Percentiles rank a stretch among this genome's conserved stretches.
These are phyloP conservation scores for Sthenelais limicola DNA, from an alignment of 2,888 invertebrate genomes.

Conservation along the genomic window DNA sequence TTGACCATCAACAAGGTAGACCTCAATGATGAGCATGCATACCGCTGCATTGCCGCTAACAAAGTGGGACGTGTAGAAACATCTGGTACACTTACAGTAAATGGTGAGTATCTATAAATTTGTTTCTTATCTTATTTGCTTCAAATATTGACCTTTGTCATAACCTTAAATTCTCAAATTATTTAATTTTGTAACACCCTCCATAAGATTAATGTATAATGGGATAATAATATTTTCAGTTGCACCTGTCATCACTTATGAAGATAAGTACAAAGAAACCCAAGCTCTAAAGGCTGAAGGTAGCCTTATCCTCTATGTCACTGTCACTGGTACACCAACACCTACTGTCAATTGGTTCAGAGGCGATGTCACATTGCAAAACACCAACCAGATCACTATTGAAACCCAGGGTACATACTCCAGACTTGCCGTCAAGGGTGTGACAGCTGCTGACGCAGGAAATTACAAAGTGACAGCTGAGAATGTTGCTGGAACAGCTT, in stretches of 20 bases:
- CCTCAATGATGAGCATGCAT: constrained; percentile 64
- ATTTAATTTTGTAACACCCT: no score
- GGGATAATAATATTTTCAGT: constrained; percentile 10
- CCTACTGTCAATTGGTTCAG: constrained; percentile 51
- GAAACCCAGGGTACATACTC: constrained; percentile 45
- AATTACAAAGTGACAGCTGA: constrained; percentile 46
- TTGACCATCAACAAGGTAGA: constrained; percentile 78
- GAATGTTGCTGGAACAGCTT: constrained; percentile 46
- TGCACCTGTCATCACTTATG: constrained; percentile 46
- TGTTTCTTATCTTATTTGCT: no score
- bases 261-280: constrained; percentile 44
- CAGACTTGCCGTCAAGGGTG: constrained; percentile 52
- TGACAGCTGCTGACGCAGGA: constrained; percentile 64
- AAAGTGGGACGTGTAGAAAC: constrained; percentile 68
- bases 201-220: neutral
- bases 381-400: constrained; percentile 31
- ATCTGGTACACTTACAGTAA: constrained; percentile 63
- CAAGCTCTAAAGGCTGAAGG: constrained; percentile 45
- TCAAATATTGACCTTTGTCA: no score
- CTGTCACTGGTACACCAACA: constrained; percentile 47
- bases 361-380: constrained; percentile 39
- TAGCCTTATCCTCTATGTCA: constrained; percentile 47
- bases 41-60: constrained; percentile 67
- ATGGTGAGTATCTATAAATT: constrained; percentile 66
- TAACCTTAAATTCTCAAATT: no score